phyloP scores from a whole-genome alignment of 2,797 vertebrate species.

The Amniataba percoides region DNA sequence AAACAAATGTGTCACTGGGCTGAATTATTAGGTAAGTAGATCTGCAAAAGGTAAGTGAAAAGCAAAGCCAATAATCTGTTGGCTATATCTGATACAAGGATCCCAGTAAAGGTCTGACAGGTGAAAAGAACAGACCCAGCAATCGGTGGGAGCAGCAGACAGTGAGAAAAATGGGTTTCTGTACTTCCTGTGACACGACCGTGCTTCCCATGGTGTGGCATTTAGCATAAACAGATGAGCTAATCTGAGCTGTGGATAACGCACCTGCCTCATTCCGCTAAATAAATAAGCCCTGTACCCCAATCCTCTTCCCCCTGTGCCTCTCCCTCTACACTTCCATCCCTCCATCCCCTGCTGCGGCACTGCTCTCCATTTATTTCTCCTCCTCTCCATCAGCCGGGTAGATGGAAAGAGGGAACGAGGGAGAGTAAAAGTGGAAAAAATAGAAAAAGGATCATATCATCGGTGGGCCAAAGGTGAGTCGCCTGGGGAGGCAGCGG shows the following conservation, averaged over 20 bases:
- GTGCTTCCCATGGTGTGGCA: conserved; percentile 79
- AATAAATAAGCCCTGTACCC: conserved; percentile 90
- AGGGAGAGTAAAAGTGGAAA: conserved; percentile 84
- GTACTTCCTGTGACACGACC: conserved; percentile 77
- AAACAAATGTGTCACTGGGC: conserved; percentile 30
- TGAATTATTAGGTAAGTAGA: conserved; percentile 44
- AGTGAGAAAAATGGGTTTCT: conserved; percentile 78
- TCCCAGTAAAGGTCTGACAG: conserved; percentile 53
- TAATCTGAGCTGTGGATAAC: conserved; percentile 89
- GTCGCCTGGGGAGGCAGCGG: conserved; percentile 94
- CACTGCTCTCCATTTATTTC: conserved; percentile 83
- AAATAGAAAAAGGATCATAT: conserved; percentile 93
- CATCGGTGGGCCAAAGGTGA: conserved; percentile 95
- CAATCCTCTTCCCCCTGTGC: conserved; percentile 76
- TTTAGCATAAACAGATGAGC: conserved; percentile 92
- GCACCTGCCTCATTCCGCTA: conserved; percentile 91
- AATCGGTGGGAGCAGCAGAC: conserved; percentile 55
- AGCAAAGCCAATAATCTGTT: conserved; percentile 63
- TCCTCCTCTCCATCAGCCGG: conserved; percentile 83
- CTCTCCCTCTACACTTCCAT: conserved; percentile 67
- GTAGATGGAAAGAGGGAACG: conserved; percentile 82
- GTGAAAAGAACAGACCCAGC: conserved; percentile 55
- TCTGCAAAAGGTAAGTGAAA: conserved; percentile 51
- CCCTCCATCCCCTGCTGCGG: conserved; percentile 79
- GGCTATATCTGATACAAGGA: conserved; percentile 47